A percentile compares a stretch with the other conserved stretches of the same genome.
Conservation (phyloP, 1,140 invertebrate species). For the Pseudachorutes palmiensis region DNA sequence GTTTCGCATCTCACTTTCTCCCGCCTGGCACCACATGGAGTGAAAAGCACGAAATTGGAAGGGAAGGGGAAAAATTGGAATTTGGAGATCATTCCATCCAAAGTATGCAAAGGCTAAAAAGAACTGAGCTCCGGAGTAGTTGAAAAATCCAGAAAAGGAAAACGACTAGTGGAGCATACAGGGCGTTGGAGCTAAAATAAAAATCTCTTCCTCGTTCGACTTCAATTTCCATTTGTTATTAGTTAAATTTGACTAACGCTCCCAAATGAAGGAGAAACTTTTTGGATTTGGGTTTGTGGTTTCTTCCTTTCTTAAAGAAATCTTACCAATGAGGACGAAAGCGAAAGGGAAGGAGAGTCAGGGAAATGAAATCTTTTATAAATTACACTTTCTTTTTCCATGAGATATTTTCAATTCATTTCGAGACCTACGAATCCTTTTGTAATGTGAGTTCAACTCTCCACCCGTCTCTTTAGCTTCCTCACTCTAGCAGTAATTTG, state of each 20-base stretch:
- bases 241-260: slow-evolving; percentile 37
- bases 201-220: slow-evolving; percentile 22
- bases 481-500: not conserved
- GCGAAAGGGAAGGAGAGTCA: not conserved
- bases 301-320: not conserved
- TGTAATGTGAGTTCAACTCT: too few relatives aligned
- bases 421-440: not conserved
- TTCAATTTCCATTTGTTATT: slow-evolving; percentile 38
- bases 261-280: slow-evolving; percentile 31
- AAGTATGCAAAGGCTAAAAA: too few relatives aligned
- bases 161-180: too few relatives aligned
- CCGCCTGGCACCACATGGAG: not conserved
- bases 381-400: slow-evolving; percentile 12
- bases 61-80: slow-evolving; percentile 6
- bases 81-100: too few relatives aligned
- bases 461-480: not conserved
- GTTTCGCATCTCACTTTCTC: not conserved
- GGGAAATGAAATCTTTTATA: slow-evolving; percentile 13
- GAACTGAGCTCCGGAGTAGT: too few relatives aligned
- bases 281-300: slow-evolving; percentile 6
- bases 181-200: too few relatives aligned
- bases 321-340: not conserved
- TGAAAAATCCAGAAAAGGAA: too few relatives aligned
- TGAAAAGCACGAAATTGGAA: not conserved
- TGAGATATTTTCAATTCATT: slow-evolving; percentile 9